Evolutionary conservation across 2,888 invertebrate genomes (phyloP).

Genomic region (Drosophila differens): DNA sequence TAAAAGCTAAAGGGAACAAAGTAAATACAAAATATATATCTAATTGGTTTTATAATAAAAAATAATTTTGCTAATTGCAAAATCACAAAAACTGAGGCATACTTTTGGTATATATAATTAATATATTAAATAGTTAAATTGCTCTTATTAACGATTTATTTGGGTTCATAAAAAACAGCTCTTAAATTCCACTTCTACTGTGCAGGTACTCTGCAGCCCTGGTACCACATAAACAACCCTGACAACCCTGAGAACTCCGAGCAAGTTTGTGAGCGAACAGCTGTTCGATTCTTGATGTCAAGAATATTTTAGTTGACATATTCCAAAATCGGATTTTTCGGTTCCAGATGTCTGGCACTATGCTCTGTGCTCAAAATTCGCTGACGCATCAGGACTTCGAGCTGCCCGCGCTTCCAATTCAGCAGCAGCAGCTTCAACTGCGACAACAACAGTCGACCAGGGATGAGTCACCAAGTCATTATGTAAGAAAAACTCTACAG

Average conservation of each 20-base stretch:
- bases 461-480: not conserved
- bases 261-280: conserved; percentile 15
- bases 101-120: not conserved
- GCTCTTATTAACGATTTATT: not conserved
- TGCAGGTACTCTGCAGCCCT: conserved; percentile 28
- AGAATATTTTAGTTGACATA: not conserved
- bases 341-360: conserved; percentile 25
- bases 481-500: conserved; percentile 24
- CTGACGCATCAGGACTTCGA: not conserved
- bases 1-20: not conserved
- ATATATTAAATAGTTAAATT: not conserved
- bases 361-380: conserved; percentile 1
- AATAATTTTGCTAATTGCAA: not conserved
- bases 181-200: not conserved
- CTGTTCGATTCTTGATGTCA: conserved; percentile 13
- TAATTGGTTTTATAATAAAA: no score
- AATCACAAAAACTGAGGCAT: not conserved
- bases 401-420: conserved; percentile 9
- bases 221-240: not conserved
- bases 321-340: not conserved
- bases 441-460: conserved; percentile 12
- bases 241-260: conserved; percentile 29
- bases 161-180: not conserved
- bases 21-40: not conserved
- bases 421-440: conserved; percentile 32